Conservation (phyloP, 2,797 vertebrate genomes). For the Enteromius mattozi region DNA sequence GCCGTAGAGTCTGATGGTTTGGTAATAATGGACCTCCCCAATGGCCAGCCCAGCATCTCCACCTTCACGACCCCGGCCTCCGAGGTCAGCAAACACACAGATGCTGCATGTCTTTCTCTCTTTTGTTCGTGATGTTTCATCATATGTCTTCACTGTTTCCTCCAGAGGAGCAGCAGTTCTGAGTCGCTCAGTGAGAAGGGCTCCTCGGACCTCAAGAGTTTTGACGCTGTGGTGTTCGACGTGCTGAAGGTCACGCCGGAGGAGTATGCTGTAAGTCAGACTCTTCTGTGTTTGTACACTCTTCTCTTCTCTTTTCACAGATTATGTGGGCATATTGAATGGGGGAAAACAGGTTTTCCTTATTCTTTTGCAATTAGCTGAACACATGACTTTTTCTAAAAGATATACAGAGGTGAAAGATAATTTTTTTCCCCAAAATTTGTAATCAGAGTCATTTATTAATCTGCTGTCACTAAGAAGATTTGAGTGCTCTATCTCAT, state of each 20-base stretch:
- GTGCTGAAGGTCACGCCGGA: constrained; percentile 97
- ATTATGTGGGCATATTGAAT: background rate
- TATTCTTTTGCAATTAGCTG: no score
- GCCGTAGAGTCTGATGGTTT: constrained; percentile 82
- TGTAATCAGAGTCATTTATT: no score
- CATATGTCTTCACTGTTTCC: background rate
- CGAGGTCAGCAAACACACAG: constrained; percentile 82
- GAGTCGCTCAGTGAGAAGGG: constrained; percentile 96
- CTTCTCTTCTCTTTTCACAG: background rate
- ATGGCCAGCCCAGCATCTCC: constrained; percentile 87
- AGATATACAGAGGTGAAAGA: no score
- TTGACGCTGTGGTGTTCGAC: constrained; percentile 98
- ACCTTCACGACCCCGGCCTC: constrained; percentile 82
- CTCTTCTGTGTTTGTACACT: background rate
- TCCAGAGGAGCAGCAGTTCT: constrained; percentile 95
- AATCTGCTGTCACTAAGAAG: no score
- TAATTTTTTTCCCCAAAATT: no score
- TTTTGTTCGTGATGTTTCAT: background rate
- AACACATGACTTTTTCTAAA: background rate
- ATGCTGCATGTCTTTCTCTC: background rate
- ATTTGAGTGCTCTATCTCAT: no score
- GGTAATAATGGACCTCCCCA: constrained; percentile 94
- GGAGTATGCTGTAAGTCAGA: no score
- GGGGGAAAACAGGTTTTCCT: no score
- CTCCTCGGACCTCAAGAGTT: constrained; percentile 93